Conservation (phyloP, 2,888 invertebrate genomes). For the Belgica antarctica region DNA sequence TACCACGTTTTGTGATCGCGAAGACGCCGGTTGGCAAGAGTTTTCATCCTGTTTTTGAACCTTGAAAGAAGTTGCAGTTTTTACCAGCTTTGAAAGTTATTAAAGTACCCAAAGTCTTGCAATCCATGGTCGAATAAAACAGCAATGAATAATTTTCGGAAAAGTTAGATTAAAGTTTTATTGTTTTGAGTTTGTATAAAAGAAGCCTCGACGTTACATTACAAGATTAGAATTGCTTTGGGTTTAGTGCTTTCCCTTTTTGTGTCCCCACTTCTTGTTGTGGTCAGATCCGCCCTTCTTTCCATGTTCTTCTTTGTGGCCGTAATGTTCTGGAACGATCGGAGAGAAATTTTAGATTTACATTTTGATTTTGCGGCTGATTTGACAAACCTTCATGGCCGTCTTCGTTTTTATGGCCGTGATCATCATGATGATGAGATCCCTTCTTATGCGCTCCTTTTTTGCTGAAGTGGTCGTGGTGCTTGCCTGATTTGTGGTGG, state of each 20-base stretch:
- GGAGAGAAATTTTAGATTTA: no score
- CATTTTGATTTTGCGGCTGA: no score
- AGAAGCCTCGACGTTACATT: background rate
- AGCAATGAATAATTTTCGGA: no score
- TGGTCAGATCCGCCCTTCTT: slow-evolving; percentile 75
- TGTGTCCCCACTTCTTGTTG: slow-evolving; percentile 73
- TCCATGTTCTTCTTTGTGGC: slow-evolving; percentile 70
- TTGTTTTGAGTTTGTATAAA: slow-evolving; percentile 11
- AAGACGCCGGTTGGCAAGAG: no score
- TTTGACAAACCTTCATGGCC: slow-evolving; percentile 75
- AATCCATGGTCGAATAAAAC: no score
- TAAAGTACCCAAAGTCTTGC: no score
- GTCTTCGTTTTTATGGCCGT: slow-evolving; percentile 74
- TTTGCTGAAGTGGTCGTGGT: slow-evolving; percentile 75
- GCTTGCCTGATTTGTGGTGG: slow-evolving; percentile 73
- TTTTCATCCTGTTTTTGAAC: no score
- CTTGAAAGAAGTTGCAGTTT: no score
- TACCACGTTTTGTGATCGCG: background rate
- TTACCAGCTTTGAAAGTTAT: no score
- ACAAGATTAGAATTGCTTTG: slow-evolving; percentile 24
- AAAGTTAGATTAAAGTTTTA: slow-evolving; percentile 9
- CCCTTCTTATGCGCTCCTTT: slow-evolving; percentile 79
- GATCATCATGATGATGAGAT: slow-evolving; percentile 73
- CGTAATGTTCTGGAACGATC: slow-evolving; percentile 63
- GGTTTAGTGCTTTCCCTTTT: slow-evolving; percentile 47